phyloP scores from a whole-genome alignment of 2,797 vertebrate species.

The Helicolenus hilgendorfi region DNA sequence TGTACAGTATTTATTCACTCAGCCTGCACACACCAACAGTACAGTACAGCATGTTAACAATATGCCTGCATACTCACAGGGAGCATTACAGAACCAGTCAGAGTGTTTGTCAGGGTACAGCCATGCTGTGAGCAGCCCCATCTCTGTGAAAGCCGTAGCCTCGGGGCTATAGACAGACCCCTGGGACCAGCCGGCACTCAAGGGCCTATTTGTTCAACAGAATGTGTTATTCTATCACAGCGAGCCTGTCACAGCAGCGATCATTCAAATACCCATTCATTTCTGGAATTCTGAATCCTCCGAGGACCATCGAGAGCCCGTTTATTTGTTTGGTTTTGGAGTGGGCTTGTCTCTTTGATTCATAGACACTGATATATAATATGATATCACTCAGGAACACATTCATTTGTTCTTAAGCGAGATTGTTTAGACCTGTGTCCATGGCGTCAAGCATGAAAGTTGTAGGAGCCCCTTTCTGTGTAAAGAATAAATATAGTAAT shows the following conservation, averaged over 20 bases:
- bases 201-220: conserved; percentile 93
- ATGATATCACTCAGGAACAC: conserved; percentile 3
- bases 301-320: conserved; percentile 63
- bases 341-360: conserved; percentile 67
- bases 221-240: conserved; percentile 93
- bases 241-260: conserved; percentile 91
- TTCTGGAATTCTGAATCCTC: conserved; percentile 83
- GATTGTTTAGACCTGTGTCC: not conserved
- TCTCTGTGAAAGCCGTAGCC: conserved; percentile 87
- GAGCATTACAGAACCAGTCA: conserved; percentile 77
- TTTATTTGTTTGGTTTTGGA: conserved; percentile 75
- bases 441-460: not conserved
- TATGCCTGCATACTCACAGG: conserved; percentile 78
- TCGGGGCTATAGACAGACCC: conserved; percentile 89
- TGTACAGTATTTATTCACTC: conserved; percentile 3
- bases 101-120: conserved; percentile 86
- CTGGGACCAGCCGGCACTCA: conserved; percentile 89
- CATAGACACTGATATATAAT: conserved; percentile 14
- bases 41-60: conserved; percentile 67
- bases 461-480: not conserved
- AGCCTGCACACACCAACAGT: not conserved
- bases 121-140: conserved; percentile 87
- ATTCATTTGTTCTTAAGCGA: conserved; percentile 1
- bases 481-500: not conserved
- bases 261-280: conserved; percentile 92